Evolutionary conservation across 2,797 vertebrate species (phyloP).

Genomic region (Pempheris klunzingeri): DNA sequence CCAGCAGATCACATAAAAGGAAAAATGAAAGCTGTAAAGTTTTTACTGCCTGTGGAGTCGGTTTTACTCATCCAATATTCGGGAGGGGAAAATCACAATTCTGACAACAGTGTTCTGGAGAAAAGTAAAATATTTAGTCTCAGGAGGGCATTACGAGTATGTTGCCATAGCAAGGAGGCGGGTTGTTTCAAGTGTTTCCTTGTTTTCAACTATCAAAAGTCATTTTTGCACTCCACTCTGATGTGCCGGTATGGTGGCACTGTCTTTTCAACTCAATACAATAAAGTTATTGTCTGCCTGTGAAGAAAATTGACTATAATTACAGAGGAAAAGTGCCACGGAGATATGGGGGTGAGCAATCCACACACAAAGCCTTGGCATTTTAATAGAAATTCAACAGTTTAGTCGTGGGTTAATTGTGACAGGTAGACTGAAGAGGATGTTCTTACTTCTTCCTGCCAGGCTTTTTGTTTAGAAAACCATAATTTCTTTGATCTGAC

Average conservation of each 20-base stretch:
- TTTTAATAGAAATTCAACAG: slow-evolving; percentile 69
- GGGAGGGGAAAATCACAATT: slow-evolving; percentile 32
- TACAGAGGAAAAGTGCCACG: slow-evolving; percentile 51
- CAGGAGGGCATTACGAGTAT: slow-evolving; percentile 12
- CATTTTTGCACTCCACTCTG: slow-evolving; percentile 32
- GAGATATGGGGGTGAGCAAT: slow-evolving; percentile 55
- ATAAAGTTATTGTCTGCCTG: slow-evolving; percentile 66
- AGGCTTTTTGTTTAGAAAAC: slow-evolving; percentile 42
- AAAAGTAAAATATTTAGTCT: slow-evolving; percentile 41
- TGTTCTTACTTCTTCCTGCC: slow-evolving; percentile 23
- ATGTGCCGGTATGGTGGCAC: slow-evolving; percentile 30
- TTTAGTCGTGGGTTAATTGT: slow-evolving; percentile 66
- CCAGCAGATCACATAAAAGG: slow-evolving; percentile 37
- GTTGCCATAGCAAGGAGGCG: slow-evolving; percentile 29
- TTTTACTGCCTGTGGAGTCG: slow-evolving; percentile 42
- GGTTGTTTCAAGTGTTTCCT: slow-evolving; percentile 32
- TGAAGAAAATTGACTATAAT: slow-evolving; percentile 69
- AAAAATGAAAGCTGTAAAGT: slow-evolving; percentile 60
- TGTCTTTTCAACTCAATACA: slow-evolving; percentile 65
- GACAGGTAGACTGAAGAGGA: slow-evolving; percentile 66
- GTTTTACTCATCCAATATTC: slow-evolving; percentile 63
- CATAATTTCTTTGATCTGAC: slow-evolving; percentile 42
- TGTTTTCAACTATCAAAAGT: slow-evolving; percentile 49
- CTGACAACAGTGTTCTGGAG: slow-evolving; percentile 18
- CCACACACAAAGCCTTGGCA: slow-evolving; percentile 64